Conservation (phyloP, 2,888 invertebrate genomes). For the Calameuta idolon region DNA sequence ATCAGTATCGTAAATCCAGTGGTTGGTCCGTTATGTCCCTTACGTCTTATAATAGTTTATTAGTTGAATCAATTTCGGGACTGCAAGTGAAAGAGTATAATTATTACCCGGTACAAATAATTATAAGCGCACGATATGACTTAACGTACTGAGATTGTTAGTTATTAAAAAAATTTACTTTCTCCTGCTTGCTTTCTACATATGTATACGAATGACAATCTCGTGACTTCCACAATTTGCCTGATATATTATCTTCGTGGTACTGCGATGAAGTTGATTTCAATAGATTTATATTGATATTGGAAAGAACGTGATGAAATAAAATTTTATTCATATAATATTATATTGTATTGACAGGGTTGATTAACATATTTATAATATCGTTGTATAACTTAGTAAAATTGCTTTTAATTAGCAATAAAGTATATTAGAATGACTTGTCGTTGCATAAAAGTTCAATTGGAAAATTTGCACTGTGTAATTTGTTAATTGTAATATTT, state of each 20-base stretch:
- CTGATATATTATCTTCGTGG: not conserved
- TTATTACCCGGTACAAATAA: not conserved
- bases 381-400: not conserved
- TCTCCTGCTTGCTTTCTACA: not conserved
- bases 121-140: not conserved
- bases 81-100: not conserved
- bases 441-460: slow-evolving; percentile 15
- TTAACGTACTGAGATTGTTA: not conserved
- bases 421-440: not conserved
- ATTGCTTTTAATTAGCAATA: not conserved
- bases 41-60: not conserved
- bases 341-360: not conserved
- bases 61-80: not conserved
- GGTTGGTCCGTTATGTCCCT: not conserved
- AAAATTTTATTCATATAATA: not conserved
- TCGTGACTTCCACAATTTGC: not conserved
- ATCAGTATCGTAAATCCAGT: not conserved
- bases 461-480: slow-evolving; percentile 17
- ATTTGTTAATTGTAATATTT: slow-evolving; percentile 7
- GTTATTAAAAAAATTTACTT: not conserved
- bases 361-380: not conserved
- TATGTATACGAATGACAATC: not conserved
- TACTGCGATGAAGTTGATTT: not conserved
- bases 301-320: not conserved
- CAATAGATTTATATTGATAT: not conserved